These are phyloP conservation scores for Papilio machaon DNA, from an alignment of 1,140 invertebrate species.

Conservation along the genomic window DNA sequence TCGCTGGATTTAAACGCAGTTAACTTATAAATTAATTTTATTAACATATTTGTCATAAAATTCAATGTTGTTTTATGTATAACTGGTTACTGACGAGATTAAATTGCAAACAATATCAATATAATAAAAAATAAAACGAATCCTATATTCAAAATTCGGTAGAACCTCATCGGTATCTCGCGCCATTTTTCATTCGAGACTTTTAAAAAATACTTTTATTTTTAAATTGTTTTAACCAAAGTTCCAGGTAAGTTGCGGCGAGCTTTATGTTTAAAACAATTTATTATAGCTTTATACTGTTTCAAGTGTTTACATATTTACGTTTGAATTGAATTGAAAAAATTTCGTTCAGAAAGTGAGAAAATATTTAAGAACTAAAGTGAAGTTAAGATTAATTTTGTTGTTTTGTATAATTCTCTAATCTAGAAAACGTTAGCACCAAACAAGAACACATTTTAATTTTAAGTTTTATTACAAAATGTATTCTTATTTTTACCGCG, in stretches of 20 bases:
- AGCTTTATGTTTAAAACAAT: constrained; percentile 11
- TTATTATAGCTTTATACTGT: neutral
- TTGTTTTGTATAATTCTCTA: neutral
- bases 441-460: no score
- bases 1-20: no score
- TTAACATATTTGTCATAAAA: no score
- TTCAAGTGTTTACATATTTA: constrained; percentile 7
- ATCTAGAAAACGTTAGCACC: neutral
- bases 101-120: constrained; percentile 37
- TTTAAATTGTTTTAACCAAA: constrained; percentile 41
- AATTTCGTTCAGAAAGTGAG: neutral
- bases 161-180: constrained; percentile 57
- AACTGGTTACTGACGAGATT: constrained; percentile 31
- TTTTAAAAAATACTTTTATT: constrained; percentile 55
- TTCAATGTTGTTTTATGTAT: no score
- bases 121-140: neutral
- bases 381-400: no score
- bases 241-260: constrained; percentile 29
- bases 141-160: constrained; percentile 62
- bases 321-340: neutral
- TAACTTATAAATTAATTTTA: no score
- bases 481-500: no score
- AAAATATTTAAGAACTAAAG: neutral
- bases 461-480: no score
- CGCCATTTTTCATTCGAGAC: constrained; percentile 61